These are phyloP conservation scores for Mobula birostris DNA, from an alignment of 2,113 vertebrate genomes.

Conservation along the genomic window DNA sequence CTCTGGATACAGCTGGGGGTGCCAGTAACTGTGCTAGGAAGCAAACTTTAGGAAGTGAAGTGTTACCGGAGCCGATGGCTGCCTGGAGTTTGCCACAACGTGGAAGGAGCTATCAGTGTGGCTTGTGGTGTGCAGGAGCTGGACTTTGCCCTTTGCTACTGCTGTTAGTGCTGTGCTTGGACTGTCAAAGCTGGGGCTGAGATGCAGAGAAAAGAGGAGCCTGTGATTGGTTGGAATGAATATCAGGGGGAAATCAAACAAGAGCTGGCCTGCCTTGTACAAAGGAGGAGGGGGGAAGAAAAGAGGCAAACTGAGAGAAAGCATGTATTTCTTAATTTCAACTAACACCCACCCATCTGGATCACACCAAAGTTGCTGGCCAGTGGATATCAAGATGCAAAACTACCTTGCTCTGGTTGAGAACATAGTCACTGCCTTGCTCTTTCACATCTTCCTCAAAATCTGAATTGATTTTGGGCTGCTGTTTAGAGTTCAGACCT, in stretches of 20 bases:
- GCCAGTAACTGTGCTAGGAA: too few relatives aligned
- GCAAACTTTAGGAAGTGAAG: too few relatives aligned
- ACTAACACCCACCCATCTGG: neutral
- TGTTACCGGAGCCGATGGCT: too few relatives aligned
- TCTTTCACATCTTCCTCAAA: neutral
- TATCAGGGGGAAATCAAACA: neutral
- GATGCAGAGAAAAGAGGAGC: neutral
- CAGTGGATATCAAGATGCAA: neutral
- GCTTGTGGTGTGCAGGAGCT: neutral
- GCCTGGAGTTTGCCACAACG: too few relatives aligned
- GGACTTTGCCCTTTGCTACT: neutral
- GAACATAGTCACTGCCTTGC: neutral
- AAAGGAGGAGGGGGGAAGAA: neutral
- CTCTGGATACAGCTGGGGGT: too few relatives aligned
- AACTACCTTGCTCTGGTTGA: neutral
- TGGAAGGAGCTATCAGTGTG: too few relatives aligned
- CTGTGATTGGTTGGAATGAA: neutral
- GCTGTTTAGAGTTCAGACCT: neutral
- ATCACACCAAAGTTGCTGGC: neutral
- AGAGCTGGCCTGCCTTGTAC: neutral
- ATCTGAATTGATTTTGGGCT: neutral
- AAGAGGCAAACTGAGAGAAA: neutral
- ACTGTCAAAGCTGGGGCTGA: neutral
- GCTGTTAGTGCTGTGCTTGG: neutral
- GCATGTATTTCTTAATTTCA: neutral